phyloP scores from a whole-genome alignment of 2,113 vertebrate genomes.

The Peromyscus maniculatus region DNA sequence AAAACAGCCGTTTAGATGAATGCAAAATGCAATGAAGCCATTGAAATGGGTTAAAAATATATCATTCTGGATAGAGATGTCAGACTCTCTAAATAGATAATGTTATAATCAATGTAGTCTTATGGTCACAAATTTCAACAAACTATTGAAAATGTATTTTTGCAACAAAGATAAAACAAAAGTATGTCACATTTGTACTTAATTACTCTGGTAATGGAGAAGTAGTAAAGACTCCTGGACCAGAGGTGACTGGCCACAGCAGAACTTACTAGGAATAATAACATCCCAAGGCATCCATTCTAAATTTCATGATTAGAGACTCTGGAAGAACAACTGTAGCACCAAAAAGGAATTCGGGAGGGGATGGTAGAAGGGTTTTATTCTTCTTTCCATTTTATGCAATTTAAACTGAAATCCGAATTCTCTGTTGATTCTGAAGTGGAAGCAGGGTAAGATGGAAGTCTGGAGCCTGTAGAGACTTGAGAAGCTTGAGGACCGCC shows the following conservation, averaged over 20 bases:
- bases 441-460: neutral
- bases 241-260: neutral
- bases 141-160: constrained; percentile 19
- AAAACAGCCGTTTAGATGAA: constrained; percentile 13
- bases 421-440: neutral
- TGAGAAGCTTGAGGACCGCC: neutral
- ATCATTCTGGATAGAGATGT: neutral
- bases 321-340: neutral
- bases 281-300: neutral
- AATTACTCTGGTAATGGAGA: neutral
- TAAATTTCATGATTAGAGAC: neutral
- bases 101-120: neutral
- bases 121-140: constrained; percentile 32
- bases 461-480: neutral
- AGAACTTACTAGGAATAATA: neutral
- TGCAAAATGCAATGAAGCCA: neutral
- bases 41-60: constrained; percentile 30
- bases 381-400: neutral
- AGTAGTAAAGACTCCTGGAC: neutral
- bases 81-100: neutral
- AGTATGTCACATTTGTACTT: neutral
- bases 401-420: neutral
- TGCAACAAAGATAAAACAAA: neutral
- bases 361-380: neutral
- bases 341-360: neutral